Conservation (phyloP, 2,797 vertebrate species). For the Artibeus jamaicensis region DNA sequence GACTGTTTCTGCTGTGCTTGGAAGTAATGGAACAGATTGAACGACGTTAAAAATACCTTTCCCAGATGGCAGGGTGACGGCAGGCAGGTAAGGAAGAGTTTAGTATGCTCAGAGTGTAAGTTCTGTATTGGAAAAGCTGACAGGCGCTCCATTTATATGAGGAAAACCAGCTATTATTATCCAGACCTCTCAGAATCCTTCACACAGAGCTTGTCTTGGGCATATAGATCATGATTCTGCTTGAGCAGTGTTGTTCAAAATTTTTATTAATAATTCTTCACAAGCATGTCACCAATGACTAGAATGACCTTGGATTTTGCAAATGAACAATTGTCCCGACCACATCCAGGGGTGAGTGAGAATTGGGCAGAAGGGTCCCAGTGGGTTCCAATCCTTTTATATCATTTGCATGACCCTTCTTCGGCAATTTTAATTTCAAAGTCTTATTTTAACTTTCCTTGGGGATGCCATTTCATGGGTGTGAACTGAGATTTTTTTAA, state of each 20-base stretch:
- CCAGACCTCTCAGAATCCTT: neutral
- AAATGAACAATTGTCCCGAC: neutral
- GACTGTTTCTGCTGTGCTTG: neutral
- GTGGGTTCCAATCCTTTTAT: neutral
- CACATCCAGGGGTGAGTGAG: too few species aligned
- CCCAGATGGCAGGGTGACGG: neutral
- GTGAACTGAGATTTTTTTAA: neutral
- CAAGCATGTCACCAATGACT: neutral
- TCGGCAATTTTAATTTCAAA: neutral
- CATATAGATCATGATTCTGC: neutral
- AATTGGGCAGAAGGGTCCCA: accelerated
- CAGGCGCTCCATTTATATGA: neutral
- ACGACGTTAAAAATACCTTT: neutral
- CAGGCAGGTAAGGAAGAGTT: neutral
- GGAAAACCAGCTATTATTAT: neutral
- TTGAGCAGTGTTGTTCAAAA: neutral
- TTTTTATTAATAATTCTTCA: neutral
- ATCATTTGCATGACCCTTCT: neutral
- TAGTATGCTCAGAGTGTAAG: accelerated
- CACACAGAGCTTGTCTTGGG: neutral
- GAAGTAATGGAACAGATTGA: neutral
- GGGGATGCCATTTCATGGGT: neutral
- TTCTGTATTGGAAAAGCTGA: neutral
- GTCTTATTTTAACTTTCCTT: neutral
- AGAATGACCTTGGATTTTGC: neutral